A percentile compares a stretch with the other conserved stretches of the same genome.
Conservation (phyloP, 2,113 vertebrate species). For the Tichodroma muraria region DNA sequence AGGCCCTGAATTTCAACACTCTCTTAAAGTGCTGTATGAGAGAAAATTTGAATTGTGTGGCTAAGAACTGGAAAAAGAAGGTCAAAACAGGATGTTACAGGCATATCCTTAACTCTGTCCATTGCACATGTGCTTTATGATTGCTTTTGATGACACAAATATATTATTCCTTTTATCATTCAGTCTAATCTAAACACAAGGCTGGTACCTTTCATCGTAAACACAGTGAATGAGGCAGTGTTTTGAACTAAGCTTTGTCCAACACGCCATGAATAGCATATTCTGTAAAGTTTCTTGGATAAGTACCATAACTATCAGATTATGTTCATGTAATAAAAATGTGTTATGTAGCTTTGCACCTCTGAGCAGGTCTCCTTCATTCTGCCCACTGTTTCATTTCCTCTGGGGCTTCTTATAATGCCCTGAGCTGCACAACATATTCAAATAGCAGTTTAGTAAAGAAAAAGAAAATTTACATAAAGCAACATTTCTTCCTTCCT, state of each 20-base stretch:
- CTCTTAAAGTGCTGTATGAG: not conserved
- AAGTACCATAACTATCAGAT: not conserved
- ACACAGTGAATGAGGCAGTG: not conserved
- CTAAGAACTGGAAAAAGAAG: not conserved
- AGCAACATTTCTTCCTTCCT: not conserved
- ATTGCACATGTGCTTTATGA: not conserved
- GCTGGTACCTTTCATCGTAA: not conserved
- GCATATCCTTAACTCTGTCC: not conserved
- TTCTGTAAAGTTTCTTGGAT: conserved; percentile 9
- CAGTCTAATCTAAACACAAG: not conserved
- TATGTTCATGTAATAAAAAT: conserved; percentile 25
- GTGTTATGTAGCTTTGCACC: not conserved
- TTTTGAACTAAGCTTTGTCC: conserved; percentile 28
- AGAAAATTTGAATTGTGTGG: not conserved
- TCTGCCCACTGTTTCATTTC: not conserved
- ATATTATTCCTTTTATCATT: conserved; percentile 2
- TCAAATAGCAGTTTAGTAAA: conserved; percentile 8
- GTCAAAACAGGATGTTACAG: not conserved
- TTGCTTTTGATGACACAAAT: not conserved
- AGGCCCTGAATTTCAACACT: not conserved
- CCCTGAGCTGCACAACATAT: not conserved
- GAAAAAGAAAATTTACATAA: not conserved
- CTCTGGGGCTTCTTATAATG: not conserved
- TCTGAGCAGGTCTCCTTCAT: conserved; percentile 8
- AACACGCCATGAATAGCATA: not conserved